Percentiles rank a stretch among this genome's conserved stretches.
These are phyloP conservation scores for Alentia gelatinosa DNA, from an alignment of 2,888 invertebrate genomes.

Conservation along the genomic window DNA sequence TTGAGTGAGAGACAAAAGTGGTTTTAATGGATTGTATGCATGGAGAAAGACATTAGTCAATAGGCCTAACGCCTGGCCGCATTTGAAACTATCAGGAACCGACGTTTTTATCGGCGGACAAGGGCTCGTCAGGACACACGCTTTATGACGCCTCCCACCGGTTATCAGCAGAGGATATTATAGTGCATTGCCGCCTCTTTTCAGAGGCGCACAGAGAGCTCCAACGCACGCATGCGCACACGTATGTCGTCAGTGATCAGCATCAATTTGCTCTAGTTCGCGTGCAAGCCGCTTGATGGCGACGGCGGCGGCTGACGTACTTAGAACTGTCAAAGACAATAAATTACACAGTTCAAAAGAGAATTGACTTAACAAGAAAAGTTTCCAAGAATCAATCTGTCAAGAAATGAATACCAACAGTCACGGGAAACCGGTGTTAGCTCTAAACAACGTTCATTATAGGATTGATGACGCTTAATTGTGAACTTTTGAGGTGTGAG, in stretches of 20 bases:
- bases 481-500: neutral
- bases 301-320: neutral
- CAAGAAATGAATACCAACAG: neutral
- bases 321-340: neutral
- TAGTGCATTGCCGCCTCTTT: constrained; percentile 18
- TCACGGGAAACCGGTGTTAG: neutral
- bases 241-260: neutral
- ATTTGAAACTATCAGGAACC: neutral
- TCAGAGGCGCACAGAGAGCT: neutral
- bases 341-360: neutral
- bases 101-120: neutral
- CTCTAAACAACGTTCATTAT: neutral
- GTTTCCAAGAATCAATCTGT: neutral
- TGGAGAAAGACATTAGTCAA: neutral
- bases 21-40: neutral
- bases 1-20: neutral
- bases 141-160: neutral
- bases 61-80: neutral
- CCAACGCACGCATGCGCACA: neutral
- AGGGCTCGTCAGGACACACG: neutral
- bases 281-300: neutral
- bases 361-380: neutral
- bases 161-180: neutral
- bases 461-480: neutral
- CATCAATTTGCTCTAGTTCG: neutral